Evolutionary conservation across 2,113 vertebrate species (phyloP).

Genomic region (Xenopus laevis): DNA sequence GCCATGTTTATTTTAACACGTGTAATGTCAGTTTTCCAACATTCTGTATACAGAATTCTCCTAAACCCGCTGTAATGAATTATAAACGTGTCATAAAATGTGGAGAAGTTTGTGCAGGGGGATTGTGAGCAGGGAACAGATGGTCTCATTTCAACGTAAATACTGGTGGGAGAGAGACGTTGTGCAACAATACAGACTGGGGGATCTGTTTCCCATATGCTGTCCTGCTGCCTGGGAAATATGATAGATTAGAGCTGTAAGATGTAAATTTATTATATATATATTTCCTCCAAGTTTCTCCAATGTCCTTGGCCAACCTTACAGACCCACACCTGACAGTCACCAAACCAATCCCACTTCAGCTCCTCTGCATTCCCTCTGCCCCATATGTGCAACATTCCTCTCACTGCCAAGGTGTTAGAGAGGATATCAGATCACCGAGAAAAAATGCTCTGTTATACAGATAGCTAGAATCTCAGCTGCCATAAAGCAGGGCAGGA

Average conservation of each 20-base stretch:
- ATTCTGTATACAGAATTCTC: background rate
- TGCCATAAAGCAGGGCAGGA: too few species aligned
- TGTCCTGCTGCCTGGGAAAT: background rate
- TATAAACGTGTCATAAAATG: conserved; percentile 3
- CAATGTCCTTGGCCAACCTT: too few species aligned
- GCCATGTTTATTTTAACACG: conserved; percentile 1
- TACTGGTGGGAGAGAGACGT: background rate
- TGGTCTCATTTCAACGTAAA: background rate
- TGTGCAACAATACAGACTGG: background rate
- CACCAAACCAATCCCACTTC: too few species aligned
- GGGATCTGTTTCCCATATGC: background rate
- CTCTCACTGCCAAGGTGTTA: too few species aligned
- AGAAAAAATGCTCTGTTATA: too few species aligned
- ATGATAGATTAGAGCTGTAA: background rate
- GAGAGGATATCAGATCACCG: too few species aligned
- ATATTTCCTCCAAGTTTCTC: too few species aligned
- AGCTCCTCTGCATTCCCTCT: too few species aligned
- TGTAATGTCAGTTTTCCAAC: conserved; percentile 5
- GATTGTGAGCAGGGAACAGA: background rate
- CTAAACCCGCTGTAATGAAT: background rate
- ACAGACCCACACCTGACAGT: too few species aligned
- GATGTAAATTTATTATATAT: background rate
- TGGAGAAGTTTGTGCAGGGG: background rate
- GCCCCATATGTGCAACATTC: too few species aligned
- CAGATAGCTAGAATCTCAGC: too few species aligned